phyloP scores from a whole-genome alignment of 2,113 vertebrate genomes.

The Oreocharis arfaki region DNA sequence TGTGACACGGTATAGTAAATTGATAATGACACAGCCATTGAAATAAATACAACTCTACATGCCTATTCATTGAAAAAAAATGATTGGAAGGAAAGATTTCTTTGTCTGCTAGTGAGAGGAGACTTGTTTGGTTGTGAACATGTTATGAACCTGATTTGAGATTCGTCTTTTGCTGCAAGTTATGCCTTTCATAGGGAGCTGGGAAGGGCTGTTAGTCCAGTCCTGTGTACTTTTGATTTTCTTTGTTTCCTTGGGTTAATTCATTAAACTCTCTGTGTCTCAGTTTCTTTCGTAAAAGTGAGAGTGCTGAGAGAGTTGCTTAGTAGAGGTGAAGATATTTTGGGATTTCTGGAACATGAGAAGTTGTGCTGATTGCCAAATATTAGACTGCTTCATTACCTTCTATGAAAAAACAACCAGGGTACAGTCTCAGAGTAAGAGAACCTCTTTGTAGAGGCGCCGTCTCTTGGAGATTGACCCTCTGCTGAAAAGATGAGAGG shows the following conservation, averaged over 20 bases:
- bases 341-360: neutral
- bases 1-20: constrained; percentile 44
- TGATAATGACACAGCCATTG: neutral
- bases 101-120: neutral
- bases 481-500: neutral
- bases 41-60: neutral
- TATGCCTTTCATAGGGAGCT: neutral
- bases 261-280: neutral
- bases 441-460: neutral
- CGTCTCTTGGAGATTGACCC: neutral
- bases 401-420: neutral
- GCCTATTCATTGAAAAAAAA: constrained; percentile 33
- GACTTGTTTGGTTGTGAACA: neutral
- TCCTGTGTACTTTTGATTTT: neutral
- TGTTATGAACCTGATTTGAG: neutral
- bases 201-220: neutral
- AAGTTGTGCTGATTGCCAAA: neutral
- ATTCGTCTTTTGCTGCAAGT: neutral
- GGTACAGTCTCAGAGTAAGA: neutral
- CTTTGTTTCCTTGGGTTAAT: neutral
- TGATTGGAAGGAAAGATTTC: neutral
- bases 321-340: neutral
- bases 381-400: neutral
- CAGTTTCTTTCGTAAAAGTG: neutral
- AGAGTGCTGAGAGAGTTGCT: neutral